Conservation (phyloP, 2,888 invertebrate genomes). For the Drosophila multiciliata region DNA sequence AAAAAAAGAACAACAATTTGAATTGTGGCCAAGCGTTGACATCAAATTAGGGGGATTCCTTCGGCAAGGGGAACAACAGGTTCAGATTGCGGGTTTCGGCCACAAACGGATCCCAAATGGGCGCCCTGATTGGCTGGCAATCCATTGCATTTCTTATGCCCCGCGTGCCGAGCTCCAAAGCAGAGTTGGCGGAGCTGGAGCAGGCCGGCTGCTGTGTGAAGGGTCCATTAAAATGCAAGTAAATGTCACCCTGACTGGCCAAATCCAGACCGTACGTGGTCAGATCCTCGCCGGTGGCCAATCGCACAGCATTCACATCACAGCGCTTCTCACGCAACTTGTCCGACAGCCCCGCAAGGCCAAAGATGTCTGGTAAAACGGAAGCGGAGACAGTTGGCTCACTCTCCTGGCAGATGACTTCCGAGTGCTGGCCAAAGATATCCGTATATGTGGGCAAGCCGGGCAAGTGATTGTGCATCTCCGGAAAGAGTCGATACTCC, state of each 20-base stretch:
- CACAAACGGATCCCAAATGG: conserved; percentile 63
- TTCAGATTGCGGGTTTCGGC: conserved; percentile 62
- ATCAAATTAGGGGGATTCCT: conserved; percentile 32
- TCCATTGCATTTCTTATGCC: conserved; percentile 62
- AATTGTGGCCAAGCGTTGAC: conserved; percentile 32
- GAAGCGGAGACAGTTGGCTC: background rate
- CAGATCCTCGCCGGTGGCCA: conserved; percentile 62
- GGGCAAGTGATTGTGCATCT: conserved; percentile 48
- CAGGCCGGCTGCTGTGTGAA: conserved; percentile 59
- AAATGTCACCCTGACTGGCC: conserved; percentile 65
- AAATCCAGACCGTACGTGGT: conserved; percentile 63
- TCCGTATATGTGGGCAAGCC: conserved; percentile 61
- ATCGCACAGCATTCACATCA: conserved; percentile 17
- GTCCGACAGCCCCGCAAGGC: conserved; percentile 41
- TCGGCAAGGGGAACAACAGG: conserved; percentile 25
- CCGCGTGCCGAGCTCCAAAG: conserved; percentile 69
- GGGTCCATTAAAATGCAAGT: conserved; percentile 70
- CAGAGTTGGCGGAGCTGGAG: conserved; percentile 48
- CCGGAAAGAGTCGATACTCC: conserved; percentile 63
- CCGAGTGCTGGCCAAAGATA: conserved; percentile 57
- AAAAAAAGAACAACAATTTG: conserved; percentile 44
- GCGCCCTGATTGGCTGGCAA: conserved; percentile 41
- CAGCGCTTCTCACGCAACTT: conserved; percentile 33
- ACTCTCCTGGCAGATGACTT: conserved; percentile 28
- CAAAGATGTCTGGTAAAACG: conserved; percentile 42